Conservation (phyloP, 2,888 invertebrate species). For the Drosophila pseudotalamancana region DNA sequence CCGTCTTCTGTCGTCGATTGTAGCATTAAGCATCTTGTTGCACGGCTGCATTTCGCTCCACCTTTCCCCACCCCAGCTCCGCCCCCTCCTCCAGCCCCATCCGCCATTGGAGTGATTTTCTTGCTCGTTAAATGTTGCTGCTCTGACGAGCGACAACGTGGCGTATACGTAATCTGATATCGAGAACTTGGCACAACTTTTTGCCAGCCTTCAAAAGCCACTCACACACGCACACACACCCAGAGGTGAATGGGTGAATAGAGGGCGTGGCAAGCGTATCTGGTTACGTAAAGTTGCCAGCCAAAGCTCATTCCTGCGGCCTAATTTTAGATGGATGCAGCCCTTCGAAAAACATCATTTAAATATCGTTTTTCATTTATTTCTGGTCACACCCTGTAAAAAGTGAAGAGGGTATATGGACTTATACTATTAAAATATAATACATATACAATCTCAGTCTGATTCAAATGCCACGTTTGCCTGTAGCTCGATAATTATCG, state of each 20-base stretch:
- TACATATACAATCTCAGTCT: too few relatives aligned
- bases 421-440: too few relatives aligned
- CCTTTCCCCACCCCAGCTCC: not conserved
- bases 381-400: not conserved
- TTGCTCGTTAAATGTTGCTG: conserved; percentile 71
- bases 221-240: conserved; percentile 16
- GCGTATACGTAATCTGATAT: conserved; percentile 75
- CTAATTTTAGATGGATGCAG: conserved; percentile 31
- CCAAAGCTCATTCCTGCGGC: conserved; percentile 18
- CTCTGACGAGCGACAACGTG: conserved; percentile 57
- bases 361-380: conserved; percentile 15
- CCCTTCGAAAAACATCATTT: conserved; percentile 41
- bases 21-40: conserved; percentile 31
- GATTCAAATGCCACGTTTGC: too few relatives aligned
- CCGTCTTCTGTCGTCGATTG: conserved; percentile 19
- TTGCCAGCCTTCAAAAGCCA: conserved; percentile 23
- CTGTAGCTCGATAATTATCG: too few relatives aligned
- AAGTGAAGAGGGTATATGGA: not conserved
- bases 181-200: conserved; percentile 37
- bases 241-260: too few relatives aligned
- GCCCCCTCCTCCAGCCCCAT: not conserved
- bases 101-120: conserved; percentile 58
- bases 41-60: conserved; percentile 13
- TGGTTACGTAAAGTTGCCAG: conserved; percentile 21
- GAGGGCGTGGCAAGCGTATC: conserved; percentile 9